These are phyloP conservation scores for Diuraphis noxia DNA, from an alignment of 1,140 invertebrate species.

Conservation along the genomic window DNA sequence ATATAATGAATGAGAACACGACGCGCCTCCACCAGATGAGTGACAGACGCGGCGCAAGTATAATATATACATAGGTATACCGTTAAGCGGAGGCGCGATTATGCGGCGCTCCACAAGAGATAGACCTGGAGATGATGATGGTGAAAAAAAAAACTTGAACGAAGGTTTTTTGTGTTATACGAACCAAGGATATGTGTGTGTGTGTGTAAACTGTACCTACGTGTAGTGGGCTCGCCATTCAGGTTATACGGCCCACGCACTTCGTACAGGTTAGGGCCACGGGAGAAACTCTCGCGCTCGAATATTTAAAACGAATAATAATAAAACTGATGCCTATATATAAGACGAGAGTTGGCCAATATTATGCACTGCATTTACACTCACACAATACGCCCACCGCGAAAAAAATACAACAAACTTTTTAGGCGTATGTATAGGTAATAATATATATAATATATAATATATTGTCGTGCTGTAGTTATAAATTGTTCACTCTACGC, in stretches of 20 bases:
- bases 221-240: slow-evolving; percentile 46
- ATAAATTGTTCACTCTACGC: background rate
- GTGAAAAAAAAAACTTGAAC: slow-evolving; percentile 31
- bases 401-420: slow-evolving; percentile 8
- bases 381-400: background rate
- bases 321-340: slow-evolving; percentile 15
- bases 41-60: background rate
- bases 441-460: background rate
- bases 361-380: background rate
- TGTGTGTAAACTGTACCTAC: background rate
- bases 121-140: background rate
- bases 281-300: slow-evolving; percentile 35
- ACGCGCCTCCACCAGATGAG: background rate
- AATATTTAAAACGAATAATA: slow-evolving; percentile 31
- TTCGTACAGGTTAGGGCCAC: slow-evolving; percentile 44
- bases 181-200: slow-evolving; percentile 10
- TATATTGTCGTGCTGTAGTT: background rate
- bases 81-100: slow-evolving; percentile 12
- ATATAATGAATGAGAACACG: background rate
- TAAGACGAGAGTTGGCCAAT: slow-evolving; percentile 43
- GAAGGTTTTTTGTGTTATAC: slow-evolving; percentile 30
- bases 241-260: slow-evolving; percentile 45
- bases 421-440: background rate
- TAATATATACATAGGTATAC: background rate
- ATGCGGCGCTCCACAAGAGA: background rate